phyloP scores from a whole-genome alignment of 2,113 vertebrate genomes.

The Dipodomys merriami region DNA sequence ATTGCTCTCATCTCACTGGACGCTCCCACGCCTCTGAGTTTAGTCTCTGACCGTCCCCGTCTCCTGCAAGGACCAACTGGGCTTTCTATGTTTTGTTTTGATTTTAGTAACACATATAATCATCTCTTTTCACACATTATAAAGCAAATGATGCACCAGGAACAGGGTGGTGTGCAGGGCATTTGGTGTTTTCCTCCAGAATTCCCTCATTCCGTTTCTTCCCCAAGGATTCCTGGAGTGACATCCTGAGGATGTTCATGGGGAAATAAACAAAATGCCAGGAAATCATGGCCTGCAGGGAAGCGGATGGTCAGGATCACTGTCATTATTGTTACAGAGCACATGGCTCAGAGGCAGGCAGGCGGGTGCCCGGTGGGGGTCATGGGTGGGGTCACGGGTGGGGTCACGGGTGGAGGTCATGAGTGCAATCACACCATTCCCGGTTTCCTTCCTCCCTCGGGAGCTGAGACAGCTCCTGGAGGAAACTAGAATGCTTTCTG shows the following conservation, averaged over 20 bases:
- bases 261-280: not conserved
- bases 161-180: not conserved
- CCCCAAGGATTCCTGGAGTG: not conserved
- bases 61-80: not conserved
- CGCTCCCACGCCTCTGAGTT: not conserved
- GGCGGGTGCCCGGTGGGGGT: too few relatives aligned
- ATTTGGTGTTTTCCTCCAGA: not conserved
- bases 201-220: not conserved
- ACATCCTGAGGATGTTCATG: not conserved
- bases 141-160: not conserved
- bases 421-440: too few relatives aligned
- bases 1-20: not conserved
- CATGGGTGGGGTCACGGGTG: too few relatives aligned
- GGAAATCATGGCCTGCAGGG: not conserved
- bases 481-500: too few relatives aligned
- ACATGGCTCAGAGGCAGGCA: too few relatives aligned
- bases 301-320: too few relatives aligned
- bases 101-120: not conserved
- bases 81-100: not conserved
- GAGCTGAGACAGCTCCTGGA: too few relatives aligned
- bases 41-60: not conserved
- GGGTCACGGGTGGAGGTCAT: too few relatives aligned
- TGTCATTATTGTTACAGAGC: too few relatives aligned
- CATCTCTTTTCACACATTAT: not conserved
- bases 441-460: too few relatives aligned